Percentiles rank a stretch among this genome's conserved stretches.
These are phyloP conservation scores for Halcyon leucocephala DNA, from an alignment of 2,797 vertebrate genomes.

Conservation along the genomic window DNA sequence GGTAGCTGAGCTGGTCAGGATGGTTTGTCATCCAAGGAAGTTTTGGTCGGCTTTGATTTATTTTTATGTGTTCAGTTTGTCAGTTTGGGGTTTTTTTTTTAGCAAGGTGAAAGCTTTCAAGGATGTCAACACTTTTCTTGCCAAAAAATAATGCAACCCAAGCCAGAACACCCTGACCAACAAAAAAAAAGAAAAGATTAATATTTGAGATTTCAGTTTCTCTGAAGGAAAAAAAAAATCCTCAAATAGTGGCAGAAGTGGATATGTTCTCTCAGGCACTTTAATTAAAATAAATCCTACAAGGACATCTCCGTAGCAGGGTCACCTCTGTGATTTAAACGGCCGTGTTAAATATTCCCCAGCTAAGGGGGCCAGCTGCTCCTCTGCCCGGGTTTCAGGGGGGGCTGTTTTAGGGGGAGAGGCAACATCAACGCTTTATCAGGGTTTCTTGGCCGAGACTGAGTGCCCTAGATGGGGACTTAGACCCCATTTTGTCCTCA, in stretches of 20 bases:
- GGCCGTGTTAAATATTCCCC: background rate
- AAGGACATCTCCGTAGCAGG: background rate
- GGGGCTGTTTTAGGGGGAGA: background rate
- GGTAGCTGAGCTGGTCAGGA: background rate
- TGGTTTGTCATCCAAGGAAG: background rate
- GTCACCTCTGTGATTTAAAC: background rate
- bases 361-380: fast-evolving
- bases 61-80: background rate
- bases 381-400: background rate
- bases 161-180: background rate
- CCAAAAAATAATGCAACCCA: background rate
- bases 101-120: conserved; percentile 1
- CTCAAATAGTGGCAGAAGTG: background rate
- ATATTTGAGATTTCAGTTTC: background rate
- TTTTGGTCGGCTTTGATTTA: background rate
- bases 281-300: background rate
- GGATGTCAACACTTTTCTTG: background rate
- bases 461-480: background rate
- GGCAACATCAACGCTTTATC: fast-evolving
- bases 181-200: background rate
- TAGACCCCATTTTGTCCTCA: background rate
- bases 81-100: background rate
- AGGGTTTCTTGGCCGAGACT: background rate
- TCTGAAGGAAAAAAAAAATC: background rate
- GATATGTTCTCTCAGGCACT: background rate